Evolutionary conservation across 2,888 invertebrate species (phyloP).

Genomic region (Pomacea canaliculata): DNA sequence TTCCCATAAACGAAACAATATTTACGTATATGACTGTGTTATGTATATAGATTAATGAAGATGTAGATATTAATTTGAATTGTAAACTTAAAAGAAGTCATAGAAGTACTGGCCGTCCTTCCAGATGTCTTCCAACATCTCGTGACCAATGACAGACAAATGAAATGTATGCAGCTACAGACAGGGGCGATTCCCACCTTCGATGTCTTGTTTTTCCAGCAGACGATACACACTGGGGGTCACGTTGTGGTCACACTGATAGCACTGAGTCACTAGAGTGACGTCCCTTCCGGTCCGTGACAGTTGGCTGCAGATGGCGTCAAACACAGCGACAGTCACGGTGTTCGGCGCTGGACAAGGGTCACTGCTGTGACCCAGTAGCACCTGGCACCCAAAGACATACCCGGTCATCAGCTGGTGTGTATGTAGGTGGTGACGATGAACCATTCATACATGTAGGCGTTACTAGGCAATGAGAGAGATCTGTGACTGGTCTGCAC

Average conservation of each 20-base stretch:
- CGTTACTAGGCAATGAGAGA: constrained; percentile 61
- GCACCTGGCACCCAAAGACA: constrained; percentile 43
- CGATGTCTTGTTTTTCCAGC: constrained; percentile 22
- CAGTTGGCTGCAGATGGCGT: constrained; percentile 47
- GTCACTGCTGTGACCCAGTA: constrained; percentile 67
- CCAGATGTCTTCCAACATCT: too few species aligned
- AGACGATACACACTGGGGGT: constrained; percentile 58
- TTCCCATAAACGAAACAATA: too few species aligned
- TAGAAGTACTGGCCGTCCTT: too few species aligned
- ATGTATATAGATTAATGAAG: too few species aligned
- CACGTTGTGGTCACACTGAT: constrained; percentile 57
- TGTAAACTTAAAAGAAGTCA: too few species aligned
- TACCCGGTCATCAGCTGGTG: not conserved
- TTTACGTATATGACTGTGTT: too few species aligned
- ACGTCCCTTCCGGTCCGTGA: constrained; percentile 40
- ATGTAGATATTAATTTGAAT: too few species aligned
- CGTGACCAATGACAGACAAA: too few species aligned
- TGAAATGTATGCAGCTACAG: too few species aligned
- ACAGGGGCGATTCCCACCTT: too few species aligned
- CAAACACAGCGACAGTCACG: constrained; percentile 53
- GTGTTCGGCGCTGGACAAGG: constrained; percentile 52
- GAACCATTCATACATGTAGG: too few species aligned
- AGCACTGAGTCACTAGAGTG: constrained; percentile 54
- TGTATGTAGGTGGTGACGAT: too few species aligned
- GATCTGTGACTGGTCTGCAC: not conserved